Evolutionary conservation across 2,113 vertebrate species (phyloP), one percentile per base, ranked within the genome.

Genomic region (Chlorocebus sabaeus): DNA sequence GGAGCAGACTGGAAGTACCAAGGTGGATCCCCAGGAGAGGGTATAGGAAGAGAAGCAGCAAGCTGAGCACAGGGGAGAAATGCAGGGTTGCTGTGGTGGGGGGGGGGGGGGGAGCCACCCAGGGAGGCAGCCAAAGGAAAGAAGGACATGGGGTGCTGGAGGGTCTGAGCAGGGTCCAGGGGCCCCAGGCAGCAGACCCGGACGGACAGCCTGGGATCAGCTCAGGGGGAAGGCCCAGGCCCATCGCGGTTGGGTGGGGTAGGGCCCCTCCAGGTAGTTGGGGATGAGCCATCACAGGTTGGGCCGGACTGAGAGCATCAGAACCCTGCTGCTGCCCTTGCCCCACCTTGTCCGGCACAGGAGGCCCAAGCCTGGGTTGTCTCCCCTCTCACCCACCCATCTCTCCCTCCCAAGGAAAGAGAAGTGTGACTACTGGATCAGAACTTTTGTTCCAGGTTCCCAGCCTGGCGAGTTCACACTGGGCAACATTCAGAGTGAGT

Each of bases 371-470:
- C 30, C 70, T 38, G 18, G 5, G 13, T 45, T 8, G 8, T 40
- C 40, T 55, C 27, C 14, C 20, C 57, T 6, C 45, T n/a, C 64
- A 27, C 7, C 16, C 14, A 3, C 30, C 45, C 11, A 7, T 43
- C 35, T 79, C 35, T 75, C 8, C 0, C 52, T 22, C 73, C 72
- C 97, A 52, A 99, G 99, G 57, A 70, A 93, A 12, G 98, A 99
- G 52, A 93, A 81, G 8, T 99, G 99, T 0, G 99, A 98, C 98
- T 98, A 97, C 22, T 99, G 98, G 98, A 98, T 95, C 83, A 98
- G 99, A 88, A 97, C 98, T 7, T 99, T 99, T 48, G 98, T 95
- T 30, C 99, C 98, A 97, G 99, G 98, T 0, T 99, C 98, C 2
- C 98, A 93, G 91, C 98, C 99, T 0, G 99, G 99, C 83, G 98